phyloP scores from a whole-genome alignment of 2,888 invertebrate genomes.

The Drosophila buzzatii region DNA sequence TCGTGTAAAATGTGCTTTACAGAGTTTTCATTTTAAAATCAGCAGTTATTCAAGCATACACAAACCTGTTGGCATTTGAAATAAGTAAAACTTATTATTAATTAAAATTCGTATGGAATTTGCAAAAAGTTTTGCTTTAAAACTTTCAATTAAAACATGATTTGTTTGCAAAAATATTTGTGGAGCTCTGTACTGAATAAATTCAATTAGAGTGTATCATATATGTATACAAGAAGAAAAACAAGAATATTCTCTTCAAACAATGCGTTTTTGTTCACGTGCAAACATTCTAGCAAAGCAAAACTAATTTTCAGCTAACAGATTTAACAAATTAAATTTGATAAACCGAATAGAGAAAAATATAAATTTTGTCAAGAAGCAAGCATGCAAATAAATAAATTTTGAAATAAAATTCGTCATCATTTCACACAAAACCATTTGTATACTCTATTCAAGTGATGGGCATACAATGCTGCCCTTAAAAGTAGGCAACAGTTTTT shows the following conservation, averaged over 20 bases:
- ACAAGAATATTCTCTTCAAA: background rate
- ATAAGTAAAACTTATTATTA: background rate
- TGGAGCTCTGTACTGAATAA: background rate
- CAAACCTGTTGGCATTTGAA: background rate
- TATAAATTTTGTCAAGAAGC: background rate
- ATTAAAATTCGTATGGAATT: background rate
- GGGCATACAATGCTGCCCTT: constrained; percentile 1
- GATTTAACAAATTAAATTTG: background rate
- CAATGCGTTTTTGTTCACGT: background rate
- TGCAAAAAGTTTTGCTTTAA: background rate
- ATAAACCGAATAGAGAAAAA: background rate
- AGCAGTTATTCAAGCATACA: too few species aligned
- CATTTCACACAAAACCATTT: constrained; percentile 16
- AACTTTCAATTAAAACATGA: background rate
- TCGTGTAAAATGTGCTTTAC: background rate
- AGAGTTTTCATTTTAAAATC: background rate
- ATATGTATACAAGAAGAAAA: background rate
- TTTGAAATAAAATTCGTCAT: constrained; percentile 1
- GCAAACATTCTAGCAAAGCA: background rate
- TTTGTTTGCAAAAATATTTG: background rate
- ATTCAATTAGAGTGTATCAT: background rate
- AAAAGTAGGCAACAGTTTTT: constrained; percentile 47
- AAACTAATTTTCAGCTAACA: background rate
- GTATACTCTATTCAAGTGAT: background rate
- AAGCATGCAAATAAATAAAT: background rate